A percentile compares a stretch with the other conserved stretches of the same genome.
phyloP scores from a whole-genome alignment of 2,113 vertebrate genomes.

The Callospermophilus lateralis region DNA sequence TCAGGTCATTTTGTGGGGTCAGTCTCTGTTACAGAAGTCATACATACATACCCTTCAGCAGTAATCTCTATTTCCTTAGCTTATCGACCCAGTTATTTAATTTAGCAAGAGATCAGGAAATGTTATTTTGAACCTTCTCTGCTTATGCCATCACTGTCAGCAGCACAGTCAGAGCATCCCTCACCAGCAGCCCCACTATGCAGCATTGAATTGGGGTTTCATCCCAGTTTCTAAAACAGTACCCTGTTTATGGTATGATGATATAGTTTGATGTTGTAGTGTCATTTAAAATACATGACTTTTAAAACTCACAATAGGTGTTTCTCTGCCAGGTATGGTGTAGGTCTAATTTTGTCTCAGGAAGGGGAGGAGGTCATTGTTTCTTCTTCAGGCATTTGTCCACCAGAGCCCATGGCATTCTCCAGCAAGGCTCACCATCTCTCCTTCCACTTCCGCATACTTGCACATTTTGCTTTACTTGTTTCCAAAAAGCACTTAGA shows the following conservation, averaged over 20 bases:
- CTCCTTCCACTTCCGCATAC: not conserved
- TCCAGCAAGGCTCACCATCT: accelerated
- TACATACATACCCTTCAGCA: not conserved
- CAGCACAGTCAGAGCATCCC: not conserved
- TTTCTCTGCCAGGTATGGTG: not conserved
- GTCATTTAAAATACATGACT: not conserved
- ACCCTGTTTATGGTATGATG: not conserved
- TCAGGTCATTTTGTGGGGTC: not conserved
- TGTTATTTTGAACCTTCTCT: not conserved
- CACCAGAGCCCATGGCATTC: accelerated
- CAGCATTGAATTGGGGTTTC: not conserved
- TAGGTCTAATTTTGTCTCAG: not conserved
- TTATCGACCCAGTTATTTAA: not conserved
- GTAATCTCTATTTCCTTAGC: not conserved
- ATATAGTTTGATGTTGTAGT: not conserved
- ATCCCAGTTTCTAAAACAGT: not conserved
- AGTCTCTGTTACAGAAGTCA: not conserved
- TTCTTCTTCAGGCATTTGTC: not conserved
- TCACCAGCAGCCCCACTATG: not conserved
- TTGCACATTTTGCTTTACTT: not conserved
- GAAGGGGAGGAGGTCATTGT: not conserved
- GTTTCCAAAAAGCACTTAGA: not conserved
- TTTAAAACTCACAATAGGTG: not conserved
- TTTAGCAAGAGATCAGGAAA: not conserved
- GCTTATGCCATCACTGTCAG: not conserved